Base-by-base conservation (phyloP, 2,888 invertebrate species). In the Lydus trimaculatus region DNA sequence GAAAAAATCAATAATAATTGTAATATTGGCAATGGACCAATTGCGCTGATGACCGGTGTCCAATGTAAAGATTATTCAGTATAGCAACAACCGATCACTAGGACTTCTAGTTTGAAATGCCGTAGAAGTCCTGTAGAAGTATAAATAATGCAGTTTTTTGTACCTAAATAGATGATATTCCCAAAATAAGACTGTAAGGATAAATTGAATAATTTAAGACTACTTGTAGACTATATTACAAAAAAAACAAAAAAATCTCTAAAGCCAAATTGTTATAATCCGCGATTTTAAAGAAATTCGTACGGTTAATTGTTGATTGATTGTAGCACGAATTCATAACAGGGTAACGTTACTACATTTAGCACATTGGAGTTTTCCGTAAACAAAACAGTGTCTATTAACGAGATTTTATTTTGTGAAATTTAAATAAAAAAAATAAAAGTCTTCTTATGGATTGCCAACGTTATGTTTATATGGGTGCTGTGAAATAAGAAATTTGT, bases 1-100 rank as follows among this genome's bases (percentile, higher is more conserved):
- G 79, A 79, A 20, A 84, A 84, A 73, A 79, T 83, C 9, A 85
- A 84, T 75, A 85, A 85, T 75, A 85, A 84, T 66, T 81, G 80
- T 73, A 83, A 79, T 69, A 79, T 84, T 13, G 81, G 81, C 11
- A 84, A 85, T 65, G 85, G 85, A 7, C 85, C 85, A 7, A 75
- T 84, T 23, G 73, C 80, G 17, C 69, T 82, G 9, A 71, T 81
- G 31, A 80, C 83, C 28, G 72, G 77, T 17, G 72, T 76, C 7
- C 82, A 81, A 73, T 80, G 82, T 58, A 84, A 83, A 59, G 84
- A 84, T 66, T 75, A 81, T 25, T 71, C 81, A 0, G 84, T 85
- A 84, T 84, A 85, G 85, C 85, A 84, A 73, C 76, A 78, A 58
- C 73, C 77, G 23, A 72, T 76, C 9, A 76, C 75, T 36, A 80